Evolutionary conservation across 2,113 vertebrate genomes (phyloP).

Genomic region (Melanerpes aurifrons): DNA sequence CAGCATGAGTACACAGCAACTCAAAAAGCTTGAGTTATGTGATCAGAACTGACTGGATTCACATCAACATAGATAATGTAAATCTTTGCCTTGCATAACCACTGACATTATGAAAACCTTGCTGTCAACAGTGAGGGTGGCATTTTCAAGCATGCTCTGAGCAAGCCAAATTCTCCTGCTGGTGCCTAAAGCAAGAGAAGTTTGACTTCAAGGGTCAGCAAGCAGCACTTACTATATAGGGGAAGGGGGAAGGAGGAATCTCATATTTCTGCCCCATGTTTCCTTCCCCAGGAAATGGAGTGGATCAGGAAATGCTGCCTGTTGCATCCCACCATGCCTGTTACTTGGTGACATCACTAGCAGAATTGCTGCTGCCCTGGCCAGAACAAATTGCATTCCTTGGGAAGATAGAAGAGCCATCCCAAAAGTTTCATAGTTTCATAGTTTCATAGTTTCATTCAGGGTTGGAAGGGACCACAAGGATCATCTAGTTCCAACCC

Average conservation of each 20-base stretch:
- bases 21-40: background rate
- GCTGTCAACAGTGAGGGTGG: background rate
- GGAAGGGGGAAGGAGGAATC: background rate
- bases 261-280: background rate
- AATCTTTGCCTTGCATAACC: slow-evolving; percentile 21
- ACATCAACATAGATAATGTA: background rate
- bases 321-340: background rate
- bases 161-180: background rate
- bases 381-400: background rate
- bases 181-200: background rate
- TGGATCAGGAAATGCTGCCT: background rate
- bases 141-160: background rate
- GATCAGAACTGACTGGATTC: background rate
- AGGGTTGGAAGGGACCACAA: too few species aligned
- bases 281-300: background rate
- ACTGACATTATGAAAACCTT: background rate
- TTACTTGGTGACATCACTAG: background rate
- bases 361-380: rapidly evolving
- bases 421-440: too few species aligned
- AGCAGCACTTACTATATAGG: background rate
- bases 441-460: too few species aligned
- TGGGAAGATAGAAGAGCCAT: background rate
- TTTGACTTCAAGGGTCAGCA: background rate
- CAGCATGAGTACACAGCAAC: background rate
- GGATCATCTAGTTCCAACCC: too few species aligned